Conservation (phyloP, 2,797 vertebrate species). For the Megalops cyprinoides region DNA sequence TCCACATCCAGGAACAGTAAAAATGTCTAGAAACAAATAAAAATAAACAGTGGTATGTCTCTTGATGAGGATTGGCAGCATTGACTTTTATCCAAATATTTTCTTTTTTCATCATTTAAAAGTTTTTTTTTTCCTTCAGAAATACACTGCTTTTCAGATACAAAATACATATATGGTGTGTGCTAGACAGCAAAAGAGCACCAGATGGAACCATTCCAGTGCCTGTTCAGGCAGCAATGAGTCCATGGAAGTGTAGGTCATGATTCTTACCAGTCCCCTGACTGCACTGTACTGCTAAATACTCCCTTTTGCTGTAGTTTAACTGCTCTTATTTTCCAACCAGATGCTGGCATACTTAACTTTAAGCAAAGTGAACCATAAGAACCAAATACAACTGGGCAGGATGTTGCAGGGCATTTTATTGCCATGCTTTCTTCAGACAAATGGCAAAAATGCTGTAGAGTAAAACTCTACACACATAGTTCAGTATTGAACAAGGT, state of each 20-base stretch:
- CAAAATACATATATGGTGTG: neutral
- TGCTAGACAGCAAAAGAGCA: neutral
- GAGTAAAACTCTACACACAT: neutral
- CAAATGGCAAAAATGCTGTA: neutral
- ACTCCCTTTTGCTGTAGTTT: neutral
- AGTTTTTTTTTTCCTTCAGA: neutral
- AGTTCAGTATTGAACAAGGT: neutral
- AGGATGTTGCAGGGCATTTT: neutral
- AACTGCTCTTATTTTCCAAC: neutral
- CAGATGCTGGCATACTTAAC: neutral
- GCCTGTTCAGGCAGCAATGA: neutral
- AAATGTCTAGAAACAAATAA: neutral
- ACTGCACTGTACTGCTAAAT: neutral
- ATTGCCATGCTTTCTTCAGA: neutral
- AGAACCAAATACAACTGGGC: neutral
- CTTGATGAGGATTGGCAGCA: neutral
- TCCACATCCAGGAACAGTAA: constrained; percentile 2
- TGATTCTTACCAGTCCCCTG: neutral
- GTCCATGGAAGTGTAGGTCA: neutral
- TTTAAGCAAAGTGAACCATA: neutral
- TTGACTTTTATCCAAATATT: neutral
- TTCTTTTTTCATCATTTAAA: too few relatives aligned
- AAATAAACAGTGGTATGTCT: neutral
- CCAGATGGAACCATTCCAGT: neutral
- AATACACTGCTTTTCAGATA: neutral